Evolutionary conservation across 2,888 invertebrate genomes (phyloP), one percentile per base, ranked within the genome.

Genomic region (Anoncus sp.): DNA sequence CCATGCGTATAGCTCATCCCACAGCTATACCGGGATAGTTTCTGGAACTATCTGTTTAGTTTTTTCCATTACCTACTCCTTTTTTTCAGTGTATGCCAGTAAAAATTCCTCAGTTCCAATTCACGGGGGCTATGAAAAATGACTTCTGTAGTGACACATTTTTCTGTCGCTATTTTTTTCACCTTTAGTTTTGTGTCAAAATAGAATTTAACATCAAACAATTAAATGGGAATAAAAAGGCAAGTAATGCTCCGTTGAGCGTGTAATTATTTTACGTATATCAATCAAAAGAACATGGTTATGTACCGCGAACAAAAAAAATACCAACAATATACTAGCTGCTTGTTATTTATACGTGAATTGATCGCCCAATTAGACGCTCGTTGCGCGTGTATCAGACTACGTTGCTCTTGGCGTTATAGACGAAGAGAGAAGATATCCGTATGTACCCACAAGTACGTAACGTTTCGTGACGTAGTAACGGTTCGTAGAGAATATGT

Each of bases 391-490:
- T 35, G 43, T 18, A 53, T 14, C 22, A 49, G 62, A 24, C 40
- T 51, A 20, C 49, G 59, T 74, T 73, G 77, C 74, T 65, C 70
- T 51, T 77, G 79, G 66, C 83, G 70, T 62, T 65, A 62, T 22
- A 49, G 59, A 47, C 45, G 16, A 16, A 40, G 40, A 55, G 62
- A 59, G 72, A 62, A 31, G 65, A 66, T 18, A 60, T 51, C 43
- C 53, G 51, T 72, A 59, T 70, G 65, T 63, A 31, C n/a, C n/a
- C 14, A 35, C 40, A 18, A 59, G 38, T 70, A 24, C 22, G 63
- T 75, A 75, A 75, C 66, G 57, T 72, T 57, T 57, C 63, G 38
- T 72, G 63, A 63, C 65, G 72, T 57, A 45, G 53, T 55, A 72
- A 72, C 72, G 51, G 62, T 51, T 71, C 31, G 60, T 70, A 55